A percentile compares a stretch with the other conserved stretches of the same genome.
phyloP scores from a whole-genome alignment of 2,113 vertebrate genomes.

The Hyperoodon ampullatus region DNA sequence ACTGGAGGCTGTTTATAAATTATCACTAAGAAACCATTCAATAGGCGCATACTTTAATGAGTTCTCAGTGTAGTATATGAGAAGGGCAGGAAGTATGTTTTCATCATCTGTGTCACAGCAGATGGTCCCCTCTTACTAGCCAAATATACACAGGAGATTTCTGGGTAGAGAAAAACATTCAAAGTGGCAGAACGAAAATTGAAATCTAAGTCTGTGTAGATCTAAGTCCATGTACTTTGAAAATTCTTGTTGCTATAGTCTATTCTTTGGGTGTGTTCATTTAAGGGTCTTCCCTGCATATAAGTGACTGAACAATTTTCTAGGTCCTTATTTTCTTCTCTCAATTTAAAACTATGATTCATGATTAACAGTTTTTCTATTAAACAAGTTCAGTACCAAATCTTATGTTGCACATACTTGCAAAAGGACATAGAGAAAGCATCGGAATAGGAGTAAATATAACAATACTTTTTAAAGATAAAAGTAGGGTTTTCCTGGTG shows the following conservation, averaged over 20 bases:
- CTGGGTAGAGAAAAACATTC: background rate
- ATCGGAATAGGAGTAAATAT: background rate
- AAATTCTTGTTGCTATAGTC: background rate
- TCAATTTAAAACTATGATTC: background rate
- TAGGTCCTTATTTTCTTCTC: background rate
- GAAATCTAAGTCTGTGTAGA: background rate
- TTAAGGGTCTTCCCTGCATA: background rate
- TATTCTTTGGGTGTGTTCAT: background rate
- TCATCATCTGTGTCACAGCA: background rate
- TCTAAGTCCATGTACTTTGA: background rate
- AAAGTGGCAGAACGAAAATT: background rate
- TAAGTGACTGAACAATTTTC: background rate
- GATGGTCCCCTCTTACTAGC: background rate
- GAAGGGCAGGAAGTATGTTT: background rate
- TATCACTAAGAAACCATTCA: background rate
- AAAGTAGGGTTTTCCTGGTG: background rate
- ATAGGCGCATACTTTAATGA: background rate
- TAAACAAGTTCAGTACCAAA: background rate
- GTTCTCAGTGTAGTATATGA: background rate
- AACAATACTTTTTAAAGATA: background rate
- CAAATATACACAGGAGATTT: background rate
- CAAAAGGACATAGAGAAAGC: background rate
- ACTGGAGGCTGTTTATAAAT: background rate
- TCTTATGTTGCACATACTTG: background rate
- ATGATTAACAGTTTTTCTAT: background rate